Evolutionary conservation across 2,797 vertebrate species (phyloP).

Genomic region (Arnoldichthys spilopterus): DNA sequence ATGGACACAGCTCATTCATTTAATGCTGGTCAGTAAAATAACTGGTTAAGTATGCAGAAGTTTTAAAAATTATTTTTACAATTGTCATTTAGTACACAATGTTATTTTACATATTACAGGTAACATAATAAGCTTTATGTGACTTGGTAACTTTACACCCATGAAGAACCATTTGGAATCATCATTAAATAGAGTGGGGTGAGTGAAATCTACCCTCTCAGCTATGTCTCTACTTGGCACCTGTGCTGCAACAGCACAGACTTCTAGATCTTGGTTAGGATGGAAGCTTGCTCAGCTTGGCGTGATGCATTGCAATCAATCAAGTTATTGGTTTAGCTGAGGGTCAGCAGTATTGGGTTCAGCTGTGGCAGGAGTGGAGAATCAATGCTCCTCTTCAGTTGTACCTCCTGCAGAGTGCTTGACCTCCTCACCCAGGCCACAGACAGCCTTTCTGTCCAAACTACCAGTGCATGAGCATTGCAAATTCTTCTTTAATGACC

Average conservation of each 20-base stretch:
- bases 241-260: background rate
- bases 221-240: background rate
- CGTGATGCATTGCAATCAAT: constrained; percentile 49
- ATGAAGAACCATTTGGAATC: background rate
- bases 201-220: background rate
- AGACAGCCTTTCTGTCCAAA: constrained; percentile 15
- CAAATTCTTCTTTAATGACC: constrained; percentile 14
- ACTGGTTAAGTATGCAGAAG: too few relatives aligned
- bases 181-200: background rate
- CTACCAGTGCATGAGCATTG: constrained; percentile 5
- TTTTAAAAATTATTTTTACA: too few relatives aligned
- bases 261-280: constrained; percentile 36
- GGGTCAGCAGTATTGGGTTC: constrained; percentile 53
- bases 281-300: constrained; percentile 38
- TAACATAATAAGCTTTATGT: too few relatives aligned
- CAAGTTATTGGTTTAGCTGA: constrained; percentile 23
- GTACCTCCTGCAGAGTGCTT: constrained; percentile 39
- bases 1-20: too few relatives aligned
- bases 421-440: constrained; percentile 37
- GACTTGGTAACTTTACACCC: background rate
- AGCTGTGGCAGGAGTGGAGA: constrained; percentile 31
- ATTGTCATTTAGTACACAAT: too few relatives aligned
- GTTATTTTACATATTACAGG: background rate
- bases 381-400: constrained; percentile 36
- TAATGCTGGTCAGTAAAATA: too few relatives aligned